Percentiles rank a stretch among this genome's conserved stretches.
phyloP scores from a whole-genome alignment of 2,113 vertebrate genomes.

The Nansenia antarctica region DNA sequence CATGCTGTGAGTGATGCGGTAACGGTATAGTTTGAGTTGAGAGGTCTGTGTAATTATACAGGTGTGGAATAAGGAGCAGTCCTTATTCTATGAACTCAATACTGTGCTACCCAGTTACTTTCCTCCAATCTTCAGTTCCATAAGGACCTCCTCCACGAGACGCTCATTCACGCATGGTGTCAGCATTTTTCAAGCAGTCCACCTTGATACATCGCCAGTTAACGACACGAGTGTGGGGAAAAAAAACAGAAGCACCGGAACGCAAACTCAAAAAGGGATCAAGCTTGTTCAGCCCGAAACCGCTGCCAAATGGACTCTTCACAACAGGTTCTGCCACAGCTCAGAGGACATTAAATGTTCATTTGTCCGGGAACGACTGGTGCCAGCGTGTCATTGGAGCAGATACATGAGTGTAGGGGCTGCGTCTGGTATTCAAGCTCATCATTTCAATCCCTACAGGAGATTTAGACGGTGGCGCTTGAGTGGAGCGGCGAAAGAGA shows the following conservation, averaged over 20 bases:
- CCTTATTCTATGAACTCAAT: too few relatives aligned
- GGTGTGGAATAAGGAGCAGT: too few relatives aligned
- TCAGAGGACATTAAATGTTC: background rate
- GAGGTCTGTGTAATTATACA: too few relatives aligned
- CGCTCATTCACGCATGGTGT: too few relatives aligned
- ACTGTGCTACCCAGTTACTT: too few relatives aligned
- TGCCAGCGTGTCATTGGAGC: background rate
- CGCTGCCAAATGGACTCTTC: background rate
- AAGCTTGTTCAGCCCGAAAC: background rate
- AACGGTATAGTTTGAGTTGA: too few relatives aligned
- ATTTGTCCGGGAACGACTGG: background rate
- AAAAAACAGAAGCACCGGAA: background rate
- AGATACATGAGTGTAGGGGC: background rate
- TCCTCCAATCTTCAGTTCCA: too few relatives aligned
- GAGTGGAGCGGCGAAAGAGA: too few relatives aligned
- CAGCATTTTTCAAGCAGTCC: background rate
- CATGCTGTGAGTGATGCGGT: too few relatives aligned
- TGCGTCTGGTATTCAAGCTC: background rate
- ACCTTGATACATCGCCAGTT: background rate
- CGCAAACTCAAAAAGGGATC: background rate
- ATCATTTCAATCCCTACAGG: background rate
- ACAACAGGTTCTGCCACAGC: background rate
- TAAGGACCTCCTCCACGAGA: too few relatives aligned
- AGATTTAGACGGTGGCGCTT: background rate
- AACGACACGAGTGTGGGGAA: background rate